phyloP scores from a whole-genome alignment of 2,888 invertebrate genomes.

The Herminia tarsipennalis region DNA sequence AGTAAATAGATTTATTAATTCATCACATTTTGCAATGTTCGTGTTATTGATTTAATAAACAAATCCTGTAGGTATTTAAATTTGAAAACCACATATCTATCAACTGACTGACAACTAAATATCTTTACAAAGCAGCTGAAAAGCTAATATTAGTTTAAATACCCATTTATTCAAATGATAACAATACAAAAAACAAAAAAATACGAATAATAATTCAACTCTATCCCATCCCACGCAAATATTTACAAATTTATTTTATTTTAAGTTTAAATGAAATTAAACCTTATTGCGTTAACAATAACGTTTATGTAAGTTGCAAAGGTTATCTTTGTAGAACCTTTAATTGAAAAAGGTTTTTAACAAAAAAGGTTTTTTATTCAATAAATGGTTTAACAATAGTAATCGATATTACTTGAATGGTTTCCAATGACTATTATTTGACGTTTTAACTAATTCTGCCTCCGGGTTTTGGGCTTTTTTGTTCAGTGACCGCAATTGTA shows the following conservation, averaged over 20 bases:
- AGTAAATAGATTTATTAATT: too few species aligned
- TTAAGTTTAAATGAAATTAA: not conserved
- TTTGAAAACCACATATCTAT: constrained; percentile 1
- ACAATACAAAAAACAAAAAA: constrained; percentile 48
- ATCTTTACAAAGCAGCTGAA: constrained; percentile 16
- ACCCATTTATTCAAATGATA: constrained; percentile 32
- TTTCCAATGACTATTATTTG: constrained; percentile 64
- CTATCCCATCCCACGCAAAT: constrained; percentile 49
- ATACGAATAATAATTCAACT: constrained; percentile 48
- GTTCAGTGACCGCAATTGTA: constrained; percentile 17
- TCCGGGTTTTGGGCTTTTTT: constrained; percentile 17
- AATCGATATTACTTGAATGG: constrained; percentile 76
- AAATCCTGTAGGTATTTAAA: constrained; percentile 5
- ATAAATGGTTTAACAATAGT: constrained; percentile 71
- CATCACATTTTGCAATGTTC: too few species aligned
- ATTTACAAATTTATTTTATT: not conserved
- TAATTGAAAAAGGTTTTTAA: constrained; percentile 56
- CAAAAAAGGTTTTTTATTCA: constrained; percentile 65
- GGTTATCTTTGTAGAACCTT: constrained; percentile 20
- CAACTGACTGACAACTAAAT: constrained; percentile 9
- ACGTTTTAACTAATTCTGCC: constrained; percentile 34
- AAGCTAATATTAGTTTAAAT: constrained; percentile 23
- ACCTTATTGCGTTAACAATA: not conserved
- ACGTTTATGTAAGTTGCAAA: not conserved
- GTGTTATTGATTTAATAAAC: too few species aligned